Evolutionary conservation across 1,140 invertebrate species (phyloP), one percentile per base, ranked within the genome.

Genomic region (Pemphigus obesinymphae): DNA sequence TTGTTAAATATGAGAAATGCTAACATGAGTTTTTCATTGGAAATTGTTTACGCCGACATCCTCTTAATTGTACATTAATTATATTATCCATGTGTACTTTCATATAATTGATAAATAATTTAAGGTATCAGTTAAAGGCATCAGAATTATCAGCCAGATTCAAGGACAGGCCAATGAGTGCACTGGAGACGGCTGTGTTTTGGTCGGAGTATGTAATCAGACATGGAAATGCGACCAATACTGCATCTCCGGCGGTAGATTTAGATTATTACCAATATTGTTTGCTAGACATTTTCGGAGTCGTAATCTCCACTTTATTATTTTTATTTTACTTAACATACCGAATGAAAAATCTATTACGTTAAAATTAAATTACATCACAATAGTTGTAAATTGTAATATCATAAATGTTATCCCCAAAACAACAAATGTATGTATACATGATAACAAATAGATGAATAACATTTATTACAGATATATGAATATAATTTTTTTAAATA

Each of bases 171-270:
- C 87, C 90, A 0, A 84, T 90, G 83, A 85, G 86, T 10, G 86
- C 89, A 0, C 82, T 90, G 55, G 88, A 90, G 4, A 89, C 87
- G 0, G 89, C 90, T 0, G 84, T 90, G n/a, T 91, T 88, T 86
- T 91, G 90, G 90, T 88, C 89, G 0, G 90, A 91, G 84, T 91
- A 91, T 82, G 84, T 85, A 4, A 81, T 89, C 17, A 85, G 87
- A 53, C 86, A 89, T 83, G 85, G 87, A 34, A 87, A 87, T 63
- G 82, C 82, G 17, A 37, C 26, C 15, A 82, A 84, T 20, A 43
- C 82, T 17, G 61, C 73, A 15, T 66, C 83, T 29, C 45, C 55
- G 6, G 82, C 83, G 11, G 29, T 61, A 26, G 4, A 83, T 40
- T 76, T 84, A 5, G 13, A 58, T 23, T 80, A 34, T 50, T 84